A percentile compares a stretch with the other conserved stretches of the same genome.
phyloP scores from a whole-genome alignment of 2,888 invertebrate genomes.

The Allolobophora icterica region DNA sequence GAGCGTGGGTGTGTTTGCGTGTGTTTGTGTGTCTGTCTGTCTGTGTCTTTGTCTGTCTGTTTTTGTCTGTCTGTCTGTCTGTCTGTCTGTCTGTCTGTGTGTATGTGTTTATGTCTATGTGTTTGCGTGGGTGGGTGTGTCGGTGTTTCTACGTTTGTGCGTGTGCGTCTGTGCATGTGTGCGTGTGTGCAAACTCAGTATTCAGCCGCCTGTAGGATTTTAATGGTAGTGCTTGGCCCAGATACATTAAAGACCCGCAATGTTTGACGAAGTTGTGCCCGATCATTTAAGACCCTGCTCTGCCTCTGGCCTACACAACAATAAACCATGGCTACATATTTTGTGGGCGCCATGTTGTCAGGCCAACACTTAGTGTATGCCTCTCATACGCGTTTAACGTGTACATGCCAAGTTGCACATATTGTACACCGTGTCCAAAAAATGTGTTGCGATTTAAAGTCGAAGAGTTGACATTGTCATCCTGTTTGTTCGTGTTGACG shows the following conservation, averaged over 20 bases:
- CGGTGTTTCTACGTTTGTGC: too few relatives aligned
- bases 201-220: background rate
- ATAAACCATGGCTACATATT: background rate
- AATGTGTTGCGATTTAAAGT: background rate
- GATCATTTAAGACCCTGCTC: background rate
- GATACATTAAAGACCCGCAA: background rate
- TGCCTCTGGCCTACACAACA: background rate
- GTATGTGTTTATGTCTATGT: too few relatives aligned
- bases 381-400: background rate
- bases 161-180: too few relatives aligned
- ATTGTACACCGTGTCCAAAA: background rate
- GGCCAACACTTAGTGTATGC: too few relatives aligned
- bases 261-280: background rate
- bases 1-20: too few relatives aligned
- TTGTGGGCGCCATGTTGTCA: too few relatives aligned
- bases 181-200: background rate
- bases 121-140: too few relatives aligned
- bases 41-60: too few relatives aligned
- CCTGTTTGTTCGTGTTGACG: slow-evolving; percentile 5
- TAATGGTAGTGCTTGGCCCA: background rate
- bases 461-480: background rate
- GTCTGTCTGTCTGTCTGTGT: too few relatives aligned
- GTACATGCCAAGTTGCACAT: background rate
- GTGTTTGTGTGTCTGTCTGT: too few relatives aligned
- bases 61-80: too few relatives aligned